phyloP scores from a whole-genome alignment of 2,113 vertebrate species.

The Saguinus imperator region DNA sequence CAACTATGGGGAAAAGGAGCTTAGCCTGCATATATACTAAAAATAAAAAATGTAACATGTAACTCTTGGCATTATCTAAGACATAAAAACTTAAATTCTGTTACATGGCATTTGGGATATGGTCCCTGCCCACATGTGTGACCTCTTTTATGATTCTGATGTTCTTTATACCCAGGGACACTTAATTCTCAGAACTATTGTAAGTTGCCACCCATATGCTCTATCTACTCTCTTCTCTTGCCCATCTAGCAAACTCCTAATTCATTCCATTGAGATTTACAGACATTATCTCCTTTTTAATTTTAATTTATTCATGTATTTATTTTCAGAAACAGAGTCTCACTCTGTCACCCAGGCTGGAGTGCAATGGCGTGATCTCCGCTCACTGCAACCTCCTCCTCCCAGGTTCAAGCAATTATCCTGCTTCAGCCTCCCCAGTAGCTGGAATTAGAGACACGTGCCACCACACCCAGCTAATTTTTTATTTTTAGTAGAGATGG shows the following conservation, averaged over 20 bases:
- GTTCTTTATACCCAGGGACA: background rate
- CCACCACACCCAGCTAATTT: too few species aligned
- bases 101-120: background rate
- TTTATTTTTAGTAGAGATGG: too few species aligned
- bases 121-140: background rate
- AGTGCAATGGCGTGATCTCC: too few species aligned
- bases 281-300: background rate
- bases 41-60: background rate
- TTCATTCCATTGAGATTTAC: background rate
- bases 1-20: background rate
- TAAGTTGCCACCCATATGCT: background rate
- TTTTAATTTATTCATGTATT: too few species aligned
- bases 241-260: background rate
- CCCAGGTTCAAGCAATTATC: too few species aligned
- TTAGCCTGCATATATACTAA: background rate
- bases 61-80: background rate
- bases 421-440: too few species aligned
- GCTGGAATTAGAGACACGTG: too few species aligned
- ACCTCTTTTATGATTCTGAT: background rate
- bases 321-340: too few species aligned
- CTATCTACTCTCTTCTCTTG: background rate
- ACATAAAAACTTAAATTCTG: background rate
- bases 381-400: too few species aligned
- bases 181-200: background rate
- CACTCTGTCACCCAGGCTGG: too few species aligned